These are phyloP conservation scores for Plusia festucae DNA, from an alignment of 2,888 invertebrate species.

Conservation along the genomic window DNA sequence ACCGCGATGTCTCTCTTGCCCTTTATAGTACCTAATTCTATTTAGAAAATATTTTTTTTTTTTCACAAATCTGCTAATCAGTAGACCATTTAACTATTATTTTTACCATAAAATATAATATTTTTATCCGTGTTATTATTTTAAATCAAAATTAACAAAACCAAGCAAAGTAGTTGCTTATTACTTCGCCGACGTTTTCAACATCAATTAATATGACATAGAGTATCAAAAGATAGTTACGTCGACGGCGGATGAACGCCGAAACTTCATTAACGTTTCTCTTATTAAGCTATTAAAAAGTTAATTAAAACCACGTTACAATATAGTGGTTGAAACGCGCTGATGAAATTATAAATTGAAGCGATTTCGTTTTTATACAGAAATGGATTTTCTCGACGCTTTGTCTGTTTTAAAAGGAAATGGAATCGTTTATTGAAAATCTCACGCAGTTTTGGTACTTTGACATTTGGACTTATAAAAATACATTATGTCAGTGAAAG, in stretches of 20 bases:
- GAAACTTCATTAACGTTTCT: conserved; percentile 50
- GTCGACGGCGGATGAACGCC: conserved; percentile 13
- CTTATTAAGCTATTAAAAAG: conserved; percentile 51
- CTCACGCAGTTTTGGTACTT: conserved; percentile 10
- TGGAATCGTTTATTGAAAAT: conserved; percentile 20
- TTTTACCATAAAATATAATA: too few species aligned
- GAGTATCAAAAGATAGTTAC: conserved; percentile 18
- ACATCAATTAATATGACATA: conserved; percentile 38
- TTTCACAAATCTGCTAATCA: too few species aligned
- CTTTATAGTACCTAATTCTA: too few species aligned
- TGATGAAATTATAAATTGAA: conserved; percentile 57
- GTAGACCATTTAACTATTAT: too few species aligned
- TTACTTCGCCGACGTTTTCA: not conserved
- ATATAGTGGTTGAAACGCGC: conserved; percentile 41
- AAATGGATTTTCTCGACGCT: conserved; percentile 42
- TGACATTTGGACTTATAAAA: conserved; percentile 6
- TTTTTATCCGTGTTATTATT: not conserved
- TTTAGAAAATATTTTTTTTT: too few species aligned
- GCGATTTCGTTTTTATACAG: conserved; percentile 32
- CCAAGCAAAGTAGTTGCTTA: conserved; percentile 8
- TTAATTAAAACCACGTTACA: conserved; percentile 52
- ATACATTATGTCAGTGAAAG: not conserved
- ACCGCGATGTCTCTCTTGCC: too few species aligned
- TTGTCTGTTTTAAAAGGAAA: conserved; percentile 22
- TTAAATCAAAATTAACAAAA: not conserved